Evolutionary conservation across 2,888 invertebrate species (phyloP), one percentile per base, ranked within the genome.

Genomic region (Megaustenia siamemsis): DNA sequence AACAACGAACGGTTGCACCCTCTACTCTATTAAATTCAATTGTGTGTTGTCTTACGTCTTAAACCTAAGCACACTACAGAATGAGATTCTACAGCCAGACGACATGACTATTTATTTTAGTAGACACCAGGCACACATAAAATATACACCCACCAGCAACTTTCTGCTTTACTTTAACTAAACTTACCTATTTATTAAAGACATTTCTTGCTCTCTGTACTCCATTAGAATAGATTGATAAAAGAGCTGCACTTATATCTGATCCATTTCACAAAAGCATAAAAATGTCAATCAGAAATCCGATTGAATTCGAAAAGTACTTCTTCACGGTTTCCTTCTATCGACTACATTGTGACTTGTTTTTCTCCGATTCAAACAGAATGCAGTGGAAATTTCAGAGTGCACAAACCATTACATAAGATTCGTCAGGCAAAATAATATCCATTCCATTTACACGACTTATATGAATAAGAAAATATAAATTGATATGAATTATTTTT

Each of bases 301-400:
- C 82, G 82, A 82, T 73, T 82, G 73, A 73, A 35, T 60, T 1
- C 69, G 32, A 69, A 66, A n/a, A n/a, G n/a, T 18, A 66, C 40
- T 79, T 32, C 43, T 43, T 68, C 66, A 45, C 79, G 69, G 69
- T 80, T 43, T 69, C 35, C 68, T 32, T 24, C 69, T 69, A 68
- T 82, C 32, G 82, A 71, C 82, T 82, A 82, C 82, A 82, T 82
- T 35, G 32, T 82, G 79, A 21, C 35, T 43, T 49, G 69, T 35
- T 49, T 43, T 38, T 43, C 28, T 18, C 32, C 21, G 32, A 82
- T 66, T 63, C 78, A 63, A 63, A 43, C 8, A 43, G 12, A 66
- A 35, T 32, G 21, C 32, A 15, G 56, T 28, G 28, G 28, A 8
- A 71, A 35, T 60, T 56, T 82, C 82, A 82, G 38, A 73, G 40